Conservation (phyloP, 2,888 invertebrate genomes). For the Oligia strigilis region DNA sequence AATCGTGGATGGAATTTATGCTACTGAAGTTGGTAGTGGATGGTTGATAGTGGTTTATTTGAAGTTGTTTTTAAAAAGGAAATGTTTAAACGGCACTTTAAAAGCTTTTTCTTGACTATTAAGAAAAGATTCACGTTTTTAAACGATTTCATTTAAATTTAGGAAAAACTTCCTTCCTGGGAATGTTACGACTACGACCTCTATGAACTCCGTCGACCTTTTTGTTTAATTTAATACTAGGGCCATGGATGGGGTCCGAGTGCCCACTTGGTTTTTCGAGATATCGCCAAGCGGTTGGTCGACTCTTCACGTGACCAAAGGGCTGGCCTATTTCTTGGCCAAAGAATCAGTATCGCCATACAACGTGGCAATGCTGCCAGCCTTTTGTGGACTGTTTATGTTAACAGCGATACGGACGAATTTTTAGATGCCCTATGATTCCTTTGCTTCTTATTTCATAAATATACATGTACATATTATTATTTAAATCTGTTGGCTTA, state of each 20-base stretch:
- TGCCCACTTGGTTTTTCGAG: neutral
- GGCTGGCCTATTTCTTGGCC: neutral
- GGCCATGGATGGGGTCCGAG: neutral
- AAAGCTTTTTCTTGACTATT: neutral
- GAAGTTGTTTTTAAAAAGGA: slow-evolving; percentile 2
- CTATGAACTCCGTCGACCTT: too few species aligned
- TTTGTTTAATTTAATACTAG: neutral
- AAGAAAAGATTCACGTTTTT: neutral
- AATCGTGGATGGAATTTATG: slow-evolving; percentile 55
- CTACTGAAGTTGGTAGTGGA: slow-evolving; percentile 32
- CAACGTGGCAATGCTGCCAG: neutral
- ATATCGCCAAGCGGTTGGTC: neutral
- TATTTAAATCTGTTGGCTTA: neutral
- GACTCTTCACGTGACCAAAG: neutral
- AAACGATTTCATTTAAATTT: neutral
- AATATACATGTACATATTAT: neutral
- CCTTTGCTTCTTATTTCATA: too few species aligned
- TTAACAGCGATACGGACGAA: neutral
- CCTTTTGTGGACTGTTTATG: neutral
- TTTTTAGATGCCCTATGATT: neutral
- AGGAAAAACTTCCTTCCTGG: neutral
- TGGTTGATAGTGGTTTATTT: slow-evolving; percentile 10
- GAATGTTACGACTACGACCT: neutral
- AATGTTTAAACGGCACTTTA: neutral
- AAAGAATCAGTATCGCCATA: neutral